Evolutionary conservation across 2,797 vertebrate genomes (phyloP), one percentile per base, ranked within the genome.

Genomic region (Diglossa cyanea): DNA sequence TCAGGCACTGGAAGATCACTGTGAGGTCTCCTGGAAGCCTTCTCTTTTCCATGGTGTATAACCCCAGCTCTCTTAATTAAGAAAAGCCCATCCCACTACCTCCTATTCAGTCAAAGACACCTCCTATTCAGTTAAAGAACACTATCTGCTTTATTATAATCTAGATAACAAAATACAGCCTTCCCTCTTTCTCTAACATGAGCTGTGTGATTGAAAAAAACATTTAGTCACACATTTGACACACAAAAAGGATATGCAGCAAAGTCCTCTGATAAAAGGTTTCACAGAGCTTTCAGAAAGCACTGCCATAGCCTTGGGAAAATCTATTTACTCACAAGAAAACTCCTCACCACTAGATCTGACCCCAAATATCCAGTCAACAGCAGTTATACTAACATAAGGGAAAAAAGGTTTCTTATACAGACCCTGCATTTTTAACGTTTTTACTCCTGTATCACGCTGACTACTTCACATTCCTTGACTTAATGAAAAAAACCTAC

Each of bases 321-420:
- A 61, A 19, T 7, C 31, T 58, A 37, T 2, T 48, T 11, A 44
- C 17, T 60, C 33, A 21, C 4, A 68, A 30, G 78, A 60, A 57
- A 45, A 6, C 1, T 0, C 1, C 1, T 1, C 28, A 11, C 9
- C 37, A 57, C 11, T 11, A 50, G 26, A 24, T 45, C 53, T 45
- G 26, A 65, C 26, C 9, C 26, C n/a, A 72, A 35, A 2, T 37
- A 79, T 12, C 48, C 37, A 57, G 47, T 35, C 33, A 88, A 47
- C 25, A 25, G 39, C 31, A 85, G 25, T 18, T 77, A 23, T 11
- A 61, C 25, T 17, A 79, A 68, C 5, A 6, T 9, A 70, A 70
- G 6, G 5, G 7, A 66, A 58, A 23, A 47, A 47, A 40, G 1
- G 39, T 37, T 66, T 57, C 23, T 73, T 60, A 39, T 6, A 60